These are phyloP conservation scores for Orchestia grillus DNA, from an alignment of 1,140 invertebrate genomes.

Conservation along the genomic window DNA sequence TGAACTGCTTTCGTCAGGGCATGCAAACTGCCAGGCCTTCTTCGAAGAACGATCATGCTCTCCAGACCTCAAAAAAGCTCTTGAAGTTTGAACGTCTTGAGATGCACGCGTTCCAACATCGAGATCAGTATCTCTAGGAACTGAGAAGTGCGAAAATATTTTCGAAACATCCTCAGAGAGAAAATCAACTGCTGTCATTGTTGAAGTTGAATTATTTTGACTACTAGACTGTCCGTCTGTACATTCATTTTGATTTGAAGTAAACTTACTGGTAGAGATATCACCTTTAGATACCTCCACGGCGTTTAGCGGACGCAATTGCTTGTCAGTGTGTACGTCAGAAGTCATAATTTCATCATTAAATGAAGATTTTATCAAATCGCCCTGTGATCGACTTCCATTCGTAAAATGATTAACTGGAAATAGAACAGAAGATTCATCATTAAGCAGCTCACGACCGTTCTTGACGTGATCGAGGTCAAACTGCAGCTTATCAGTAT, in stretches of 20 bases:
- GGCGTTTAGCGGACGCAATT: background rate
- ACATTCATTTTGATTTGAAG: background rate
- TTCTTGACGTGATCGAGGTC: background rate
- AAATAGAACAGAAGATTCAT: background rate
- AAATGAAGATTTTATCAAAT: background rate
- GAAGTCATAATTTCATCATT: background rate
- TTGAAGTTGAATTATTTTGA: background rate
- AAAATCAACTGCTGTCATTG: background rate
- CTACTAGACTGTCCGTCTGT: background rate
- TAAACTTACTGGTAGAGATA: background rate
- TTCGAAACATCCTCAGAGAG: background rate
- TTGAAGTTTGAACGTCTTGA: background rate
- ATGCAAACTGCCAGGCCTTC: slow-evolving; percentile 18
- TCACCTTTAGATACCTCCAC: background rate
- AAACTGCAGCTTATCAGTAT: background rate
- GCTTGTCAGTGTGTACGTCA: background rate
- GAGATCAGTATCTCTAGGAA: background rate
- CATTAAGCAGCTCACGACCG: background rate
- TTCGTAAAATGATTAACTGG: background rate
- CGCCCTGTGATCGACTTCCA: no score
- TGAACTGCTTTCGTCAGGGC: background rate
- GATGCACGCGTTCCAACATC: background rate
- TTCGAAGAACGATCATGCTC: background rate
- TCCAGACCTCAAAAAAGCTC: background rate
- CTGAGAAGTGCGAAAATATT: background rate